Base-by-base conservation (phyloP, 1,140 invertebrate species). In the Calosoma granatense region DNA sequence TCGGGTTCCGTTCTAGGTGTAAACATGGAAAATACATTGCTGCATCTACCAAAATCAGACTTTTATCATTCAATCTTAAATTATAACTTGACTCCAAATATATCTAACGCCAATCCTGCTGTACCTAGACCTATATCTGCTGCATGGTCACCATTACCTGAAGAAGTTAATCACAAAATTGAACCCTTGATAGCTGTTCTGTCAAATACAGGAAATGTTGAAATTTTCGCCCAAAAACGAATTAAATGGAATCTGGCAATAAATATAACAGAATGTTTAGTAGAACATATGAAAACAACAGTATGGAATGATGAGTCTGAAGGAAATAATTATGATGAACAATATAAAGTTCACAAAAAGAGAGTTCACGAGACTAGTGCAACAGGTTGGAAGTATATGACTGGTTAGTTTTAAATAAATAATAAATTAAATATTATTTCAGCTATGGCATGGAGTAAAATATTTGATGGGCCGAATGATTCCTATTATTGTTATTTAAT, bases 381-480 rank as follows among this genome's bases (percentile, higher is more conserved):
- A 11, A 59, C 58, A 21, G 22, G 58, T n/a, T n/a, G n/a, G n/a
- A n/a, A n/a, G n/a, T n/a, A n/a, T n/a, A n/a, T n/a, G n/a, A n/a
- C n/a, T n/a, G n/a, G n/a, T n/a, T n/a, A n/a, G n/a, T n/a, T n/a
- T n/a, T n/a, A n/a, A n/a, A n/a, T n/a, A n/a, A n/a, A 17, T 47
- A 47, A 17, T 11, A 22, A 1, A 43, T 20, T 53, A 36, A 41
- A 54, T 15, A 21, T 53, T n/a, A 22, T 30, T 58, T 58, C 1
- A 59, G 58, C 22, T 36, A 54, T 55, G 17, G 51, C 58, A 59
- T 59, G 58, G 58, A 59, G 54, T 52, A 54, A 59, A 43, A 52
- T 58, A 21, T 51, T 55, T 43, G 9, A 54, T 20, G 54, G 55
- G 21, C 36, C 52, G 15, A 54, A 53, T 19, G 30, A 54, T 26